phyloP scores from a whole-genome alignment of 2,113 vertebrate species.

The Rhea pennata region DNA sequence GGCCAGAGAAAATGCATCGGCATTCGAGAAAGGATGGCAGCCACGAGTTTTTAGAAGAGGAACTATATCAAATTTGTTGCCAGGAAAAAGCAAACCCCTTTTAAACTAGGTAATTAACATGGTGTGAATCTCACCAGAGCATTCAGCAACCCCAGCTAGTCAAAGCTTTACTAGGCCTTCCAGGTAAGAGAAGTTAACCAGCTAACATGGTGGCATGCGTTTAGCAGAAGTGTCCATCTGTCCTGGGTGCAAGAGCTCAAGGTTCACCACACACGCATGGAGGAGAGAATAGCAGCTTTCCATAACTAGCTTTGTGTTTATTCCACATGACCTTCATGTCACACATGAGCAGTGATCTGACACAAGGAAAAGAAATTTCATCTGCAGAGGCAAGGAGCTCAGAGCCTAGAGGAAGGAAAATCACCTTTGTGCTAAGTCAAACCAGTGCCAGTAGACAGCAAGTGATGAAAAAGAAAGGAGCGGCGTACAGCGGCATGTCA shows the following conservation, averaged over 20 bases:
- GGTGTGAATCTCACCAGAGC: neutral
- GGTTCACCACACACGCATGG: neutral
- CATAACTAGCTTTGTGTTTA: neutral
- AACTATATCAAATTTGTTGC: neutral
- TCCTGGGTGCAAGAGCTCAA: neutral
- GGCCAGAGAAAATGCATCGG: neutral
- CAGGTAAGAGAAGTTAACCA: neutral
- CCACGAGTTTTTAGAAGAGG: neutral
- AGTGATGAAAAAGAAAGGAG: neutral
- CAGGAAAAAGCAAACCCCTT: neutral
- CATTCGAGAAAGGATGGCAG: accelerated
- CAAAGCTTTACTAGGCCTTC: neutral
- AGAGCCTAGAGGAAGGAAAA: neutral
- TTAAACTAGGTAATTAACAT: neutral
- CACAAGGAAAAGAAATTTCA: neutral
- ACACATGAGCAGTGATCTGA: accelerated
- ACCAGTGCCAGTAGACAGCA: accelerated
- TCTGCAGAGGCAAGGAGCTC: neutral
- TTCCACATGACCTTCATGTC: neutral
- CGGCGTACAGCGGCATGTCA: accelerated
- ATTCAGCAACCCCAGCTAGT: neutral
- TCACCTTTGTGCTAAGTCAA: accelerated
- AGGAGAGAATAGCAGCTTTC: neutral
- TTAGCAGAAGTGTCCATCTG: neutral
- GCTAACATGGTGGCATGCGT: too few relatives aligned